phyloP scores from a whole-genome alignment of 2,113 vertebrate species.

The Aspiorhynchus laticeps region DNA sequence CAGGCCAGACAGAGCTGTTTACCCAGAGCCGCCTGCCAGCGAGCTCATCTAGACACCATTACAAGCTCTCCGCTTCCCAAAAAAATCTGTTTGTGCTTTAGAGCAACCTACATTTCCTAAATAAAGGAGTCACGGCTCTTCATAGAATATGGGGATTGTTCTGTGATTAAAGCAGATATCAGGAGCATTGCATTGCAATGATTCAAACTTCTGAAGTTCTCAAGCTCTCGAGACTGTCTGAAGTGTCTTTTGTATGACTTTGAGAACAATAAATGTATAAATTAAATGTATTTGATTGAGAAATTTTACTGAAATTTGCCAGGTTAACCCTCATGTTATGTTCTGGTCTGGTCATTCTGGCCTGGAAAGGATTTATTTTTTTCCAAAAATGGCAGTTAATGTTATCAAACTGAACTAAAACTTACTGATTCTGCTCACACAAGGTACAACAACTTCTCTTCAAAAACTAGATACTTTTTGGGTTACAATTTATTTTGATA shows the following conservation, averaged over 20 bases:
- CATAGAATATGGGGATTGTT: neutral
- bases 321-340: too few species aligned
- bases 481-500: too few species aligned
- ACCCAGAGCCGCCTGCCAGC: constrained; percentile 50
- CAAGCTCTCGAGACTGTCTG: neutral
- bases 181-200: neutral
- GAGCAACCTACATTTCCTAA: neutral
- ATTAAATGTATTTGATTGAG: neutral
- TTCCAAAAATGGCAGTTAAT: too few species aligned
- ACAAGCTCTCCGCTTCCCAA: constrained; percentile 37
- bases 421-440: too few species aligned
- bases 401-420: too few species aligned
- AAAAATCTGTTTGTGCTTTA: constrained; percentile 10
- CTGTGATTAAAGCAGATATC: neutral
- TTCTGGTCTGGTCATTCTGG: too few species aligned
- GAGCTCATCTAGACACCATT: constrained; percentile 58
- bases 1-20: constrained; percentile 59
- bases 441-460: too few species aligned
- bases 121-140: neutral
- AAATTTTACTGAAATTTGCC: too few species aligned
- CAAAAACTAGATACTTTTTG: too few species aligned
- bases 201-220: neutral
- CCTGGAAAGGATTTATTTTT: too few species aligned
- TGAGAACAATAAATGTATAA: neutral
- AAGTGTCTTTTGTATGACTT: too few species aligned